A percentile compares a stretch with the other conserved stretches of the same genome.
Evolutionary conservation across 2,113 vertebrate genomes (phyloP).

Genomic region (rat (Rattus norvegicus)): GRCr8 NC_086031.1:76939001-76939500

Average conservation of each 20-base stretch:
- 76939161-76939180: background rate
- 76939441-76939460: background rate
- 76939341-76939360: background rate
- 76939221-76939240: background rate
- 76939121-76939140: background rate
- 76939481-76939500: background rate
- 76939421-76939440: background rate
- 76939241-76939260: background rate
- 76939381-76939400: background rate
- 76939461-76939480: background rate
- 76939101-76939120: background rate
- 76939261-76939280: background rate
- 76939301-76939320: too few species aligned
- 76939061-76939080: background rate
- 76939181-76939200: background rate
- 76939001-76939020: background rate
- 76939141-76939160: background rate
- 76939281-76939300: background rate
- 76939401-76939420: background rate
- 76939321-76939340: background rate
- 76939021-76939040: background rate
- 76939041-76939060: background rate
- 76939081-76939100: background rate
- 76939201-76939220: background rate
- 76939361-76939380: background rate